Conservation (phyloP, 2,888 invertebrate species). For the Clunio marinus region DNA sequence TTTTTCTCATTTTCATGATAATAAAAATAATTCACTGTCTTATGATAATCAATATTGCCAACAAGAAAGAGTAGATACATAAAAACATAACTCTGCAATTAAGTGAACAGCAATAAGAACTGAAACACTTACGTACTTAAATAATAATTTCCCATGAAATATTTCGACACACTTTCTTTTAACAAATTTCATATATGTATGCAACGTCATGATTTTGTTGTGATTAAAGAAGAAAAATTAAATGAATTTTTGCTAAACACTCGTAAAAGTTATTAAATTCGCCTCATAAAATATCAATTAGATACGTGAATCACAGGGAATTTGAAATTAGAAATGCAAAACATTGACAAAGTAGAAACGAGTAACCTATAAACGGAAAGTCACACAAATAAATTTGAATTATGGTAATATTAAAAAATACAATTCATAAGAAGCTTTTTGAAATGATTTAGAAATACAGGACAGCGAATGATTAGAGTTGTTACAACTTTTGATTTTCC, state of each 20-base stretch:
- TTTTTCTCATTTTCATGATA: too few species aligned
- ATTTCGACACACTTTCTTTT: not conserved
- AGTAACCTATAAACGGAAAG: slow-evolving; percentile 19
- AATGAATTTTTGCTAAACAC: slow-evolving; percentile 1
- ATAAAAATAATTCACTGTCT: too few species aligned
- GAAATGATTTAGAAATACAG: too few species aligned
- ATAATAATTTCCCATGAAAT: slow-evolving; percentile 15
- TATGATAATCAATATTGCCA: too few species aligned
- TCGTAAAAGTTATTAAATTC: slow-evolving; percentile 26
- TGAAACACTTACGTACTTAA: too few species aligned
- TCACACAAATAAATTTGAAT: slow-evolving; percentile 10
- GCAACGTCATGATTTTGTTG: not conserved
- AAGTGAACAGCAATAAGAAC: too few species aligned
- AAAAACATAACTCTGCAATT: too few species aligned
- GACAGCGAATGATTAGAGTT: too few species aligned
- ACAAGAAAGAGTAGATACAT: too few species aligned
- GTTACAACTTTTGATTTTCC: too few species aligned
- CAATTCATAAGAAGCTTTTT: too few species aligned
- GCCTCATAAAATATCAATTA: slow-evolving; percentile 28
- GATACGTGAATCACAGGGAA: not conserved
- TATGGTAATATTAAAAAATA: not conserved
- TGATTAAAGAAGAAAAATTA: slow-evolving; percentile 1
- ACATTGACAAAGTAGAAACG: not conserved
- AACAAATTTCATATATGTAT: not conserved
- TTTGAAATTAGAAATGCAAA: slow-evolving; percentile 23